A percentile compares a stretch with the other conserved stretches of the same genome.
These are phyloP conservation scores for Glyphotaelius pellucidus DNA, from an alignment of 2,888 invertebrate species.

Conservation along the genomic window DNA sequence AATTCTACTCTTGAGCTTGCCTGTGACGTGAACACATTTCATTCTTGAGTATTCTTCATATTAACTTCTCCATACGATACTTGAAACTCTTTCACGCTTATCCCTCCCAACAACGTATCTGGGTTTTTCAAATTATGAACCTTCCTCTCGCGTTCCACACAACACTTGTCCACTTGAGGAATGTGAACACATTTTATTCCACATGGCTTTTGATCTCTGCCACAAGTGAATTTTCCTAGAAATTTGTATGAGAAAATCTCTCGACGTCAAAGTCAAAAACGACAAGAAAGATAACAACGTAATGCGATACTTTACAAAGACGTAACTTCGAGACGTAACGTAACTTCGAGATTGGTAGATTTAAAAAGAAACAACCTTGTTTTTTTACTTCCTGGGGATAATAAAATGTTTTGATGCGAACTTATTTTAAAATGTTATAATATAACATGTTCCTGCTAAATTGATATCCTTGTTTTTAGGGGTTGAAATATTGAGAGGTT, in stretches of 20 bases:
- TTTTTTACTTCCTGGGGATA: neutral
- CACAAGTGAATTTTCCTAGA: neutral
- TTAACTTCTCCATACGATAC: neutral
- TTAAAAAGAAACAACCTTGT: neutral
- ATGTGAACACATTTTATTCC: neutral
- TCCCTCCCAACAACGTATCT: neutral
- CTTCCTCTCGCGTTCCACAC: neutral
- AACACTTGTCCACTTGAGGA: neutral
- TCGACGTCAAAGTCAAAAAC: neutral
- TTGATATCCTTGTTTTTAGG: neutral
- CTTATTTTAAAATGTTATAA: neutral
- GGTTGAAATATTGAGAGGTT: neutral
- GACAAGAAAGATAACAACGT: neutral
- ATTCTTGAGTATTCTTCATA: neutral
- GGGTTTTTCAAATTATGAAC: neutral
- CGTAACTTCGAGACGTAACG: neutral
- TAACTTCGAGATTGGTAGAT: neutral
- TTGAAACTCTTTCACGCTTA: neutral
- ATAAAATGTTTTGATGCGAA: neutral
- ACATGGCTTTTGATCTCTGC: neutral
- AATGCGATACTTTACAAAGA: neutral
- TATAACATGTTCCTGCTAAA: neutral
- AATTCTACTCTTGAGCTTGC: neutral
- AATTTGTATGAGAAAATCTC: neutral
- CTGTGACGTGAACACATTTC: neutral